Base-by-base conservation (phyloP, 1,140 invertebrate species). In the Berghia stephanieae region DNA sequence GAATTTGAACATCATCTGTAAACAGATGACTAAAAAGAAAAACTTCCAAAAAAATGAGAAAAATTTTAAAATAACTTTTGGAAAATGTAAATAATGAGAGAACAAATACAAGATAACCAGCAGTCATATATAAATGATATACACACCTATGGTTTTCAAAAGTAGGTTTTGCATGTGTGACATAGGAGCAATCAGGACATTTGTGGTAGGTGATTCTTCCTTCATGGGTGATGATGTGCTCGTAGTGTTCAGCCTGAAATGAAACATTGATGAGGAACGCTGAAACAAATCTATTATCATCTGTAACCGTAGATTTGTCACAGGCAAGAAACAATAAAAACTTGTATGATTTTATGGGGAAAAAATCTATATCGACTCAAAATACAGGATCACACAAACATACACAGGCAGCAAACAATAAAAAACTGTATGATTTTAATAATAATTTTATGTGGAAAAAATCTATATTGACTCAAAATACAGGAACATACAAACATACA, bases 81-180 rank as follows among this genome's bases (percentile, higher is more conserved):
- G 13, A 36, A 36, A 38, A 40, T 13, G 31, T 36, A 69, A 6
- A 13, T 13, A 31, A 38, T 13, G 13, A 69, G n/a, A 10, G 16
- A 63, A 18, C 27, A 63, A 63, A 16, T 18, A 31, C 27, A 16
- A 10, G 27, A 27, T 63, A 27, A 16, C 13, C 60, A 63, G 13
- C 16, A 18, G 60, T 63, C 10, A 31, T 18, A 16, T 63, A 10
- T 18, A 16, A 63, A 10, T 31, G 10, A 18, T 63, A 5, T 43
- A 24, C 40, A 44, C 40, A 70, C 89, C 94, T 94, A 86, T 98
- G 96, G 21, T 96, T 92, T 85, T 98, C 96, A 87, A 97, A 92
- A 89, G 97, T 97, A 93, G 95, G 96, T 88, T 96, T 96, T 90
- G 96, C 96, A 6, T 96, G 94, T 10, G 96, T 97, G 70, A 94